Conservation (phyloP, 2,113 vertebrate genomes). For the Enhydra lutris region DNA sequence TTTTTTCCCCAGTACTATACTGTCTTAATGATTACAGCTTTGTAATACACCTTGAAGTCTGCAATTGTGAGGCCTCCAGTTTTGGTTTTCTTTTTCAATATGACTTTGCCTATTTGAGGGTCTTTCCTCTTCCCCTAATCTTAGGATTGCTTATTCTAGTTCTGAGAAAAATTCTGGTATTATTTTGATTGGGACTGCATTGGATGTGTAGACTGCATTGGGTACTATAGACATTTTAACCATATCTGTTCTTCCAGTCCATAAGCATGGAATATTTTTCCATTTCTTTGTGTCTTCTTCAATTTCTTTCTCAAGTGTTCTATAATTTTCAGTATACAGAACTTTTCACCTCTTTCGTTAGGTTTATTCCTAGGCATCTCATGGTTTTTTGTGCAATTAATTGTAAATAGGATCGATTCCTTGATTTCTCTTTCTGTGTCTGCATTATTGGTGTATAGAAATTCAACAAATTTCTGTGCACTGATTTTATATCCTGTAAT, state of each 20-base stretch:
- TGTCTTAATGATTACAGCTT: background rate
- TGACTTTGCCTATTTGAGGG: background rate
- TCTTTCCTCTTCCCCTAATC: background rate
- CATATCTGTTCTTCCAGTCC: background rate
- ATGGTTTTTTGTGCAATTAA: background rate
- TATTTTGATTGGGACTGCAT: background rate
- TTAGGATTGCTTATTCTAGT: background rate
- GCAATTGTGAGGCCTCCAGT: background rate
- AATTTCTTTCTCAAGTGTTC: background rate
- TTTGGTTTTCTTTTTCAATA: background rate
- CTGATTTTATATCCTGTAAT: background rate
- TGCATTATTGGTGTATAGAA: background rate
- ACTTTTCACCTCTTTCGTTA: background rate
- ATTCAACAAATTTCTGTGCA: background rate
- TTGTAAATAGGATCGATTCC: background rate
- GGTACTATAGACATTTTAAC: background rate
- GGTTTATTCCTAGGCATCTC: background rate
- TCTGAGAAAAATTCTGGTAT: background rate
- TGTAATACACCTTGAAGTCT: background rate
- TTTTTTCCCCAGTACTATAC: background rate
- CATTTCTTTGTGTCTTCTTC: background rate
- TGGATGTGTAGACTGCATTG: background rate
- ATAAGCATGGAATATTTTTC: background rate
- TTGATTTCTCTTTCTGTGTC: background rate
- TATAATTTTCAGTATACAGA: background rate